Evolutionary conservation across 2,888 invertebrate genomes (phyloP), one percentile per base, ranked within the genome.

Genomic region (Coenonympha glycerion): DNA sequence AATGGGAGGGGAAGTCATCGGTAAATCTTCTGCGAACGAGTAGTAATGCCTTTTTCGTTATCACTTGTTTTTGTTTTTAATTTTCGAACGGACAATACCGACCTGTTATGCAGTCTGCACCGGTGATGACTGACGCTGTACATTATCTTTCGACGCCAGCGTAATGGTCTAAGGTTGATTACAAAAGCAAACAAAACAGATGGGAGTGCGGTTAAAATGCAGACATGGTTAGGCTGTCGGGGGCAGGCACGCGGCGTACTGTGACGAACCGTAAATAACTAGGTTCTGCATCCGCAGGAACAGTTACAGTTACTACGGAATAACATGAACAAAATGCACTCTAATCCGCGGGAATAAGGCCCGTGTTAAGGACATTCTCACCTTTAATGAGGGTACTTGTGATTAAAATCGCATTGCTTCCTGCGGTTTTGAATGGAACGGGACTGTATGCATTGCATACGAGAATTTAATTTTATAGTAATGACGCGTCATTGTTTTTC

Each of bases 381-480:
- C 56, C 51, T 54, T 45, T 47, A 36, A 36, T 65, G 65, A 66
- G 69, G 66, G 66, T 66, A 64, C 62, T 44, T 60, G 66, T 73
- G 77, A 79, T 83, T 71, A 75, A 75, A 78, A 81, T 80, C 80
- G 68, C 68, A 68, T 65, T 64, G 68, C 71, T 79, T 79, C 82
- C 83, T 76, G 79, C 66, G 66, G 65, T 71, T 70, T 67, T 76
- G 70, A 72, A 71, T 74, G 71, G 70, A 56, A 68, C 65, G 69
- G 68, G 69, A 64, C 66, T 65, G 69, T 68, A 67, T 70, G 68
- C 69, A 65, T 65, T 70, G 68, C 69, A 65, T 65, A n/a, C n/a
- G n/a, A n/a, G n/a, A n/a, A 66, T n/a, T n/a, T 66, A 63, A 34
- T 15, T 24, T 39, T 24, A 9, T 39, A 39, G 63, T 70, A 60